These are phyloP conservation scores for Octonoba sinensis DNA, from an alignment of 2,888 invertebrate species.

Conservation along the genomic window DNA sequence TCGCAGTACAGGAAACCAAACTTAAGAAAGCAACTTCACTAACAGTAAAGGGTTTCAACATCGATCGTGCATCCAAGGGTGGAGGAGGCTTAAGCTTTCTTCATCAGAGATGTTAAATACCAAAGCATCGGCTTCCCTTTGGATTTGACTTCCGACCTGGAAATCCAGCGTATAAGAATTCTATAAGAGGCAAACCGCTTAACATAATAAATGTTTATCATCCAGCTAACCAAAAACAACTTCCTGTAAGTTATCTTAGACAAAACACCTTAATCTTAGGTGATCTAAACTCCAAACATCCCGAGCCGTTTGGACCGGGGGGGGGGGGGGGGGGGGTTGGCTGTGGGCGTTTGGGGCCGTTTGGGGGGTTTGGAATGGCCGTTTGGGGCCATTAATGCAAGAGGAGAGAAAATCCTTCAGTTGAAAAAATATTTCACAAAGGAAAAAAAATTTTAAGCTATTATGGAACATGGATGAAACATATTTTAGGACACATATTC, in stretches of 20 bases:
- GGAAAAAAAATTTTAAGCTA: too few relatives aligned
- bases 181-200: slow-evolving; percentile 5
- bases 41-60: slow-evolving; percentile 13
- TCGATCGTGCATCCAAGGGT: neutral
- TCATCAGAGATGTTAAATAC: slow-evolving; percentile 19
- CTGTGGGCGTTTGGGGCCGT: too few relatives aligned
- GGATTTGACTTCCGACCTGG: neutral
- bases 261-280: slow-evolving; percentile 20
- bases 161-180: slow-evolving; percentile 17
- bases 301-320: too few relatives aligned
- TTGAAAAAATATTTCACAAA: too few relatives aligned
- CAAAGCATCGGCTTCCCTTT: neutral
- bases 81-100: slow-evolving; percentile 32
- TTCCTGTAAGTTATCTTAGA: neutral
- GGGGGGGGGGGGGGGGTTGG: too few relatives aligned
- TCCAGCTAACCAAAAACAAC: slow-evolving; percentile 13
- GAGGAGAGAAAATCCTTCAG: too few relatives aligned
- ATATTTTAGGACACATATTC: too few relatives aligned
- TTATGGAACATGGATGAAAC: too few relatives aligned
- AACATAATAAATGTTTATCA: slow-evolving; percentile 33
- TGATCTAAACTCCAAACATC: slow-evolving; percentile 27
- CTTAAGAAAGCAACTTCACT: neutral
- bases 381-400: too few relatives aligned
- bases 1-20: slow-evolving; percentile 29
- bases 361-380: too few relatives aligned